phyloP scores from a whole-genome alignment of 2,113 vertebrate genomes.

The Gopherus evgoodei region DNA sequence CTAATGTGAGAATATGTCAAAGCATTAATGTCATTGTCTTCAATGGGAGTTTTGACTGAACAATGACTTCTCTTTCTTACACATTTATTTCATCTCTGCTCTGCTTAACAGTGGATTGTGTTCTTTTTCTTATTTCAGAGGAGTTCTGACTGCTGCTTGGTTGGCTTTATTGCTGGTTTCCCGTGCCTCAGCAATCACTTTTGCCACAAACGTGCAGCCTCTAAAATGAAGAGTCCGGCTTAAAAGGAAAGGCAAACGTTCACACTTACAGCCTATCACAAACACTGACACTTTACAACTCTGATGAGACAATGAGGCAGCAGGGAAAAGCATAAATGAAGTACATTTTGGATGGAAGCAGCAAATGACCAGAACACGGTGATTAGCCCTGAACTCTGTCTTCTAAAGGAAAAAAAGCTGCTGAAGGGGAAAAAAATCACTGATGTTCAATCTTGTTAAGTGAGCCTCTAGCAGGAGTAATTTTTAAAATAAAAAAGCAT shows the following conservation, averaged over 20 bases:
- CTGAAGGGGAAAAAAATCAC: conserved; percentile 56
- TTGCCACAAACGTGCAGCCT: neutral
- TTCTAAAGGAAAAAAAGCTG: conserved; percentile 36
- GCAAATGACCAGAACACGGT: conserved; percentile 36
- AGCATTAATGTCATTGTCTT: neutral
- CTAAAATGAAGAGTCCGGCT: conserved; percentile 35
- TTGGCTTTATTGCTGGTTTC: conserved; percentile 40
- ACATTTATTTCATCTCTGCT: neutral
- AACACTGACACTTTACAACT: neutral
- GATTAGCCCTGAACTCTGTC: conserved; percentile 24
- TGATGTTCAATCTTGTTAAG: conserved; percentile 28
- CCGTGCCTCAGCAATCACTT: conserved; percentile 7
- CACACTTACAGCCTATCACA: neutral
- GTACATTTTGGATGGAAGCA: conserved; percentile 36
- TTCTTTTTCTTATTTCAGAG: conserved; percentile 38
- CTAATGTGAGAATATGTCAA: neutral
- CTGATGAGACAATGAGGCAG: neutral
- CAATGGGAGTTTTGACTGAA: neutral
- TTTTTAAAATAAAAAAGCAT: conserved; percentile 55
- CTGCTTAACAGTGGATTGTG: neutral
- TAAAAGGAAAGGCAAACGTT: conserved; percentile 8
- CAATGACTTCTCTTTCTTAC: neutral
- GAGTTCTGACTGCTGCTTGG: neutral
- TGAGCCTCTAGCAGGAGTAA: conserved; percentile 64
- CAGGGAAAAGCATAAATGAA: neutral